phyloP scores from a whole-genome alignment of 2,113 vertebrate species.

The Furnarius figulus region DNA sequence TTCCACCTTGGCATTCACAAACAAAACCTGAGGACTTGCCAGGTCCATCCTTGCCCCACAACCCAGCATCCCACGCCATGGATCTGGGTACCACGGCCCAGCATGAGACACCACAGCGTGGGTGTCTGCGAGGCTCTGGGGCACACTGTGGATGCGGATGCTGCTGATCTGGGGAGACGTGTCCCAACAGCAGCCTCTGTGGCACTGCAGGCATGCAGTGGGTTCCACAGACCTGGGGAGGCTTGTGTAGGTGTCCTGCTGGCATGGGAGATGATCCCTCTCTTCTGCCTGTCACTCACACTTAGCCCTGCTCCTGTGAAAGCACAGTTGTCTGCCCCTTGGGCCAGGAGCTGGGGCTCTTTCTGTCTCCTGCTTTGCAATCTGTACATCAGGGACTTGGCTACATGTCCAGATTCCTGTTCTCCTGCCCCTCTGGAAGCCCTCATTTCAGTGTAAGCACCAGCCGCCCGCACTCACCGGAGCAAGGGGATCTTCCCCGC shows the following conservation, averaged over 20 bases:
- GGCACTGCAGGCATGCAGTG: background rate
- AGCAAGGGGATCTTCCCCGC: background rate
- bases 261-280: background rate
- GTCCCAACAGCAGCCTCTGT: background rate
- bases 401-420: rapidly evolving
- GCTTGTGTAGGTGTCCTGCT: conserved; percentile 24
- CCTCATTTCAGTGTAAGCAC: background rate
- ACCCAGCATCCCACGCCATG: background rate
- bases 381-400: background rate
- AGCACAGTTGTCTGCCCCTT: background rate
- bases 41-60: background rate
- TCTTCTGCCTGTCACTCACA: background rate
- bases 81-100: background rate
- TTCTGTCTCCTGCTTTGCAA: background rate
- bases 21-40: rapidly evolving
- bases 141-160: rapidly evolving
- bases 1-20: background rate
- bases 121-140: background rate
- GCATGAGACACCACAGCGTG: background rate
- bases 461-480: rapidly evolving
- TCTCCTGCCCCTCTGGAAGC: background rate
- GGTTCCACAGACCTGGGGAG: background rate
- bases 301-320: background rate
- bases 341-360: background rate
- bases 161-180: background rate